Evolutionary conservation across 2,888 invertebrate species (phyloP), one percentile per base, ranked within the genome.

Genomic region (Tinea semifulvella): DNA sequence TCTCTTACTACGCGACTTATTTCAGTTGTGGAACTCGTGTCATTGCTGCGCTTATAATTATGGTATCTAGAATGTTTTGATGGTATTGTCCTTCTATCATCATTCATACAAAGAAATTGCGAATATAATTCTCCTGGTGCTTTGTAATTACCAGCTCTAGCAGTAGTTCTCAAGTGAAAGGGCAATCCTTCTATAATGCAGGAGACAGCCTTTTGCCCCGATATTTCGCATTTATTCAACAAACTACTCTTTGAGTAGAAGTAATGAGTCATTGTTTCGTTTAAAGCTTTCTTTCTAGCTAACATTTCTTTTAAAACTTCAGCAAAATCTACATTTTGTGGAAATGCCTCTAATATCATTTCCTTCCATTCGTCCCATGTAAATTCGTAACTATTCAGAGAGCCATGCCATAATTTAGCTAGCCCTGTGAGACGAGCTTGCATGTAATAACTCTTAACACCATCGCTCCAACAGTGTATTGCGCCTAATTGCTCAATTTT

Each of bases 131-230:
- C 39, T 10, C 39, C 39, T 11, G 13, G n/a, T 8, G 20, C 19
- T 3, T 8, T 39, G 20, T 20, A 39, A 4, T 20, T 8, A 20
- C 8, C 17, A 3, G 39, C 39, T 5, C 39, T 8, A 7, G 39
- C 39, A 20, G 11, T 39, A 10, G 39, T 20, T 20, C 8, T 6
- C 20, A 39, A 13, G 2, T 39, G 19, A 3, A n/a, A 5, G 20
- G 39, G 39, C 13, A 39, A 11, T 3, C 18, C 39, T 7, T 39
- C 39, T n/a, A 39, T 39, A 4, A 39, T 18, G 16, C 36, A 36
- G 14, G 36, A 36, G 6, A 36, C 4, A 13, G 36, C 36, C 36
- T 36, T 36, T 36, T 18, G 17, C 14, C 35, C 35, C 10, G 35
- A 14, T 7, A 35, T 35, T 7, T 10, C 35, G 13, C 39, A 39